Evolutionary conservation across 53 echinoderm and acorn worm species (phyloP).

Genomic region (Echinarachnius parma): DNA sequence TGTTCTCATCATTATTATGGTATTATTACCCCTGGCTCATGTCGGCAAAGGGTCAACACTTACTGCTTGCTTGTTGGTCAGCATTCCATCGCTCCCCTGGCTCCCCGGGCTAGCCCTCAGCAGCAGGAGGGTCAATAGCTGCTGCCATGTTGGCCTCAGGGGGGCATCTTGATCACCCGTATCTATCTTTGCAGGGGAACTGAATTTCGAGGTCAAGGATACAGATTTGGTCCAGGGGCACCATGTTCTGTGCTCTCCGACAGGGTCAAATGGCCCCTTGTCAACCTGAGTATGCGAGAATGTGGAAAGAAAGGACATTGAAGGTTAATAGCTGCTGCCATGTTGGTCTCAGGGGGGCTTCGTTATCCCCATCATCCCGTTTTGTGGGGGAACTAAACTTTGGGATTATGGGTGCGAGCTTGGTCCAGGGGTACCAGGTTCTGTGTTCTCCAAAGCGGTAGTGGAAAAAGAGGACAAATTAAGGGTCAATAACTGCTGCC

Average conservation of each 20-base stretch:
- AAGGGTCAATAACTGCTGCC: too few relatives aligned
- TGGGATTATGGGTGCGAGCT: too few relatives aligned
- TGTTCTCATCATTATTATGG: too few relatives aligned
- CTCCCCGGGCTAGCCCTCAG: constrained; percentile 51
- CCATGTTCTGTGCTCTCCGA: constrained; percentile 85
- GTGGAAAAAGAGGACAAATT: too few relatives aligned
- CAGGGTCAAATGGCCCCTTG: constrained; percentile 42
- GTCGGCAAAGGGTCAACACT: too few relatives aligned
- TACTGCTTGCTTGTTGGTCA: constrained; percentile 66
- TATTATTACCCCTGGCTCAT: too few relatives aligned
- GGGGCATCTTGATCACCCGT: background rate
- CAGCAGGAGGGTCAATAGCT: constrained; percentile 52
- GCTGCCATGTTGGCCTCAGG: constrained; percentile 58
- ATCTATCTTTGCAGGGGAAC: too few relatives aligned
- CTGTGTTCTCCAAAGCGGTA: too few relatives aligned
- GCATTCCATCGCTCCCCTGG: constrained; percentile 38
- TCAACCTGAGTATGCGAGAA: constrained; percentile 7
- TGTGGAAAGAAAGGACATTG: background rate
- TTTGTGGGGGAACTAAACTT: too few relatives aligned
- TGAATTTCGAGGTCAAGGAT: background rate
- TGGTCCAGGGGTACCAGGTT: too few relatives aligned
- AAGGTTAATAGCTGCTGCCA: background rate
- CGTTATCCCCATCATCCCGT: too few relatives aligned
- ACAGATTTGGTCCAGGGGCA: constrained; percentile 76
- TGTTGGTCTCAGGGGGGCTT: too few relatives aligned